A percentile compares a stretch with the other conserved stretches of the same genome.
phyloP scores from a whole-genome alignment of 2,113 vertebrate genomes.

The Alosa alosa region DNA sequence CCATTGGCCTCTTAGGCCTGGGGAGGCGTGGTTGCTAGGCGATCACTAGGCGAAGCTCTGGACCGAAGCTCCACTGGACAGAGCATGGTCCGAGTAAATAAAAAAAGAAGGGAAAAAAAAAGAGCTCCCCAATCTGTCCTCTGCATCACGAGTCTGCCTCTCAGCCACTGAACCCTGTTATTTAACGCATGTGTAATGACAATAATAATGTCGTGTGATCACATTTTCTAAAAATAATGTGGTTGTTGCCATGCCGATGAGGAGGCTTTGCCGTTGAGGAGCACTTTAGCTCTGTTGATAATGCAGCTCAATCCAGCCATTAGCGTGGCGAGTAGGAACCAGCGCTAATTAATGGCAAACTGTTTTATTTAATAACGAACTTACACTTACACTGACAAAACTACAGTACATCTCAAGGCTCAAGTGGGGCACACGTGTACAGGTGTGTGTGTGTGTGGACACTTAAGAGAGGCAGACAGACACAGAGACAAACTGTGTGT shows the following conservation, averaged over 20 bases:
- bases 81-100: too few relatives aligned
- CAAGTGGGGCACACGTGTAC: background rate
- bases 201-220: slow-evolving; percentile 32
- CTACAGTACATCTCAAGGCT: background rate
- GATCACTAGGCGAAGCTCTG: slow-evolving; percentile 48
- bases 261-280: background rate
- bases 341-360: too few relatives aligned
- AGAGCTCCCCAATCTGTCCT: background rate
- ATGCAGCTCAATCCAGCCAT: background rate
- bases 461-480: too few relatives aligned
- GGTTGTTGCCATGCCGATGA: slow-evolving; percentile 43
- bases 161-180: slow-evolving; percentile 35
- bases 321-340: background rate
- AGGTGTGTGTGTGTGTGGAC: background rate
- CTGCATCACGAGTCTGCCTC: slow-evolving; percentile 36
- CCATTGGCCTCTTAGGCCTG: slow-evolving; percentile 25
- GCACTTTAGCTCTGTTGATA: background rate
- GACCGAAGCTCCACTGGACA: slow-evolving; percentile 32
- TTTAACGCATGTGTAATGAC: slow-evolving; percentile 45
- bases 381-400: background rate
- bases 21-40: slow-evolving; percentile 61
- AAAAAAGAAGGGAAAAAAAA: too few relatives aligned
- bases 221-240: slow-evolving; percentile 32
- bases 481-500: too few relatives aligned
- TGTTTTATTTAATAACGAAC: background rate